Conservation (phyloP, 2,113 vertebrate species). For the Casuarius casuarius region DNA sequence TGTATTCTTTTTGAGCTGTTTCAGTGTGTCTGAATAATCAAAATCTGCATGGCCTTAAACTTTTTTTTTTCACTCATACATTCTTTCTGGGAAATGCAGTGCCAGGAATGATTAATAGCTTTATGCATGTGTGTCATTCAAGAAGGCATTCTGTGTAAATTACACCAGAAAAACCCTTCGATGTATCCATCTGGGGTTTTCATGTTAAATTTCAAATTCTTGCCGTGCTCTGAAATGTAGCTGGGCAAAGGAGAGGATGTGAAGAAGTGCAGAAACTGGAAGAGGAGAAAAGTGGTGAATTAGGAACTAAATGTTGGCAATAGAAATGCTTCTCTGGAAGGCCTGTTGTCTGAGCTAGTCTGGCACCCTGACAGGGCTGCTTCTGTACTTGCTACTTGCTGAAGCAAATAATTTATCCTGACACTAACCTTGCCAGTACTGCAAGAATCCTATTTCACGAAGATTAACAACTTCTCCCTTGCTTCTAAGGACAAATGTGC, state of each 20-base stretch:
- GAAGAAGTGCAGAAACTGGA: not conserved
- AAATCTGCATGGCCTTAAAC: not conserved
- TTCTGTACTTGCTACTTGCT: not conserved
- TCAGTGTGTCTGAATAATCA: not conserved
- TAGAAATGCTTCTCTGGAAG: not conserved
- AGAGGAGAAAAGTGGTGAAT: not conserved
- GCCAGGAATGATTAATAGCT: not conserved
- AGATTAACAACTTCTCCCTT: slow-evolving; percentile 7
- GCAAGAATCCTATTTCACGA: slow-evolving; percentile 10
- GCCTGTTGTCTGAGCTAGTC: not conserved
- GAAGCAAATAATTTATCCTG: slow-evolving; percentile 50
- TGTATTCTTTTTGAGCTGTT: not conserved
- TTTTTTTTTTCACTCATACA: not conserved
- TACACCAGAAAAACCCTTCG: not conserved
- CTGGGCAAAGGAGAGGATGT: not conserved
- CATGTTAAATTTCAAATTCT: not conserved
- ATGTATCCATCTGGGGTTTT: not conserved
- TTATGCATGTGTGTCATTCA: not conserved
- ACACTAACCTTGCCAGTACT: not conserved
- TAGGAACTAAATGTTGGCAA: not conserved
- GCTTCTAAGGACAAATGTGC: slow-evolving; percentile 3
- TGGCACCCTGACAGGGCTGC: not conserved
- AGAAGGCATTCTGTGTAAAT: not conserved
- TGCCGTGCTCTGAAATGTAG: not conserved
- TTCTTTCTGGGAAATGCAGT: not conserved